phyloP scores from a whole-genome alignment of 37 sponge, comb jelly and placozoan species.

The Corticium candelabrum region DNA sequence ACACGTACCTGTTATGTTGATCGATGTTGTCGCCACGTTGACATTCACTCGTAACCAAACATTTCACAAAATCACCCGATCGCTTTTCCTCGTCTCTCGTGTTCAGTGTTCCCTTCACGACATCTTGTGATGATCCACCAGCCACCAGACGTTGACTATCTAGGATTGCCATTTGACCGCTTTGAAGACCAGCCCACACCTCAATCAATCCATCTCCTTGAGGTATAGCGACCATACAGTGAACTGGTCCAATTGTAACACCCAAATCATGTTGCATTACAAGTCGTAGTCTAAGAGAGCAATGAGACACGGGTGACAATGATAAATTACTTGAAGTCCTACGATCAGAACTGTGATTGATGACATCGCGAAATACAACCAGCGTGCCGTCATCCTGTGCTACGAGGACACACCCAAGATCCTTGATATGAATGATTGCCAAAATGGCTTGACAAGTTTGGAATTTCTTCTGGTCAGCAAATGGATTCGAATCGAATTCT shows the following conservation, averaged over 20 bases:
- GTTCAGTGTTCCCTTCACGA: neutral
- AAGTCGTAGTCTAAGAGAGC: neutral
- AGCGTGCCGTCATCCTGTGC: neutral
- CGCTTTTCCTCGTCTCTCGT: neutral
- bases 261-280: neutral
- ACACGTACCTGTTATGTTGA: too few relatives aligned
- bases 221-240: neutral
- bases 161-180: neutral
- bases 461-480: neutral
- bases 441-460: neutral
- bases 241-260: too few relatives aligned
- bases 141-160: neutral
- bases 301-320: neutral
- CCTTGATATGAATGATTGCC: neutral
- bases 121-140: too few relatives aligned
- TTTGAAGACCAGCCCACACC: neutral
- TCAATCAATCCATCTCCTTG: neutral
- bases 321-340: neutral
- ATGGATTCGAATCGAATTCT: neutral
- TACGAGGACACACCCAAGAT: neutral
- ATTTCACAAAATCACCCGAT: too few relatives aligned
- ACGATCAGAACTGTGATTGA: neutral
- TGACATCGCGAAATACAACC: neutral
- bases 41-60: neutral
- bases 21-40: neutral